phyloP scores from a whole-genome alignment of 2,888 invertebrate species.

The Gasteruption jaculator region DNA sequence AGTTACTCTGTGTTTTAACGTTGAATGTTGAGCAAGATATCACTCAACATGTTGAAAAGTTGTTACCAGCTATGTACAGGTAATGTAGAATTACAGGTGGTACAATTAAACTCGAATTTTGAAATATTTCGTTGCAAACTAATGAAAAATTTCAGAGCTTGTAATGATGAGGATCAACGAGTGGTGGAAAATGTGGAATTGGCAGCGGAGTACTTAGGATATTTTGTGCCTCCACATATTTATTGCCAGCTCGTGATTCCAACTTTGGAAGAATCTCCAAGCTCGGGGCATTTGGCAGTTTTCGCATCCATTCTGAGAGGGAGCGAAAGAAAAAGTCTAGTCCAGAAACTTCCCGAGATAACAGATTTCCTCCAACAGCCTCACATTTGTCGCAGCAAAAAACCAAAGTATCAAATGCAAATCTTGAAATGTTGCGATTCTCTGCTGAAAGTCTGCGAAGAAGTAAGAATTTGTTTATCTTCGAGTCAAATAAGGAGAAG shows the following conservation, averaged over 20 bases:
- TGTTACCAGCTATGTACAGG: constrained; percentile 59
- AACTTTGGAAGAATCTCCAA: constrained; percentile 57
- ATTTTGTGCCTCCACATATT: constrained; percentile 66
- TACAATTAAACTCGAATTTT: too few relatives aligned
- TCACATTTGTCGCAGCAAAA: constrained; percentile 60
- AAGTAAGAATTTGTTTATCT: constrained; percentile 37
- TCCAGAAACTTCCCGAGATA: constrained; percentile 56
- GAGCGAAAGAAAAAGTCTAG: constrained; percentile 53
- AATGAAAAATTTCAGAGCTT: constrained; percentile 55
- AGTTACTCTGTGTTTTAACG: constrained; percentile 68
- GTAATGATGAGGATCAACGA: constrained; percentile 63
- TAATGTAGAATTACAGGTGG: constrained; percentile 25
- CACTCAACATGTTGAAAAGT: constrained; percentile 64
- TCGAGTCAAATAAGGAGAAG: neutral
- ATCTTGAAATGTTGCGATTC: constrained; percentile 58
- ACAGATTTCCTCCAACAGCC: constrained; percentile 58
- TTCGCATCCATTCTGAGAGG: constrained; percentile 62
- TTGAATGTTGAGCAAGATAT: constrained; percentile 71
- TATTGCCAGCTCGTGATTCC: constrained; percentile 68
- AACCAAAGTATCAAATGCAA: constrained; percentile 59
- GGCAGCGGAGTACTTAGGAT: constrained; percentile 69
- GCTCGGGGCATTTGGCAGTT: constrained; percentile 57
- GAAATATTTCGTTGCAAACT: too few relatives aligned
- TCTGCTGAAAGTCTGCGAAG: constrained; percentile 54
- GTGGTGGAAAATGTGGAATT: constrained; percentile 62